Base-by-base conservation (phyloP, 1,140 invertebrate genomes). In the Heliconius nattereri region DNA sequence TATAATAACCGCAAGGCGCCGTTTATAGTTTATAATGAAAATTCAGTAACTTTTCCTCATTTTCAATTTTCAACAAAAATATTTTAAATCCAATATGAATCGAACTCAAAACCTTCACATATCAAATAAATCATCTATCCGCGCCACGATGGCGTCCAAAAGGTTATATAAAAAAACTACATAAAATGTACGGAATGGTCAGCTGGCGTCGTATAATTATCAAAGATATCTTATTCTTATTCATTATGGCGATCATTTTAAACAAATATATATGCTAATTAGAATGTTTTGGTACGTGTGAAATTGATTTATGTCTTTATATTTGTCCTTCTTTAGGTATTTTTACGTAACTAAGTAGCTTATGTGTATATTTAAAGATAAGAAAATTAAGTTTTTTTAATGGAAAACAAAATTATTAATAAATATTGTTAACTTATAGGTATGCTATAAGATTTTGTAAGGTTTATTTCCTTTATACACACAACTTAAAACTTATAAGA, bases 231-330 rank as follows among this genome's bases (percentile, higher is more conserved):
- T 19, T 66, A 66, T 66, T 66, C 26, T 75, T 75, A 54, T 75
- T 75, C 26, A 75, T 75, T 75, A 35, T n/a, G 54, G 16, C 52
- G n/a, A 16, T 75, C n/a, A 60, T 75, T 75, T 75, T 75, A 66
- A 71, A 70, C 60, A 76, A 70, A 76, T 76, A 60, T 70, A 66
- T 76, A 76, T 76, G 75, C 13, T 37, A 76, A 76, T 76, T 9
- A 70, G 35, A 16, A 29, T 16, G 9, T 29, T 13, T 49, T 45
- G 75, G 37, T 71, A 71, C 66, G 75, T 76, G 75, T 76, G 37
- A 76, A 70, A 45, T 76, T 76, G 75, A 76, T 76, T 70, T 70
- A 76, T 76, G 57, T 19, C 35, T 70, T 35, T 19, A 76, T 76
- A 40, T 45, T n/a, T 76, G 57, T 76, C 75, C 13, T 76, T 66